A percentile compares a stretch with the other conserved stretches of the same genome.
These are phyloP conservation scores for Doryteuthis pealeii DNA, from an alignment of 1,140 invertebrate species.

Conservation along the genomic window DNA sequence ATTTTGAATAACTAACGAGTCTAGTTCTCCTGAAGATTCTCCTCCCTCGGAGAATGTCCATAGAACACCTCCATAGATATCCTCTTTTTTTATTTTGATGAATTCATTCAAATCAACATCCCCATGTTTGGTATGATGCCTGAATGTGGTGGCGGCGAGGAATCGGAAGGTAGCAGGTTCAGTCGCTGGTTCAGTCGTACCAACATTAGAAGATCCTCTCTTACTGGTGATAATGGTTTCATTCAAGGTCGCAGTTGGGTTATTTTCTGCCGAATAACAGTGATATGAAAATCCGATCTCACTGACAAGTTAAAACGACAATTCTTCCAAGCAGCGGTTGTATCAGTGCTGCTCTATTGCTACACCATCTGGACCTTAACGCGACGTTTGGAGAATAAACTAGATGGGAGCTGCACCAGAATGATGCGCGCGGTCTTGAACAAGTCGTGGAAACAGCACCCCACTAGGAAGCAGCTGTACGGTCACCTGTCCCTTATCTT, in stretches of 20 bases:
- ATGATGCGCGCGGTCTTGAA: too few species aligned
- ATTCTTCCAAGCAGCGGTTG: too few species aligned
- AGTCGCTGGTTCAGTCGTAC: constrained; percentile 53
- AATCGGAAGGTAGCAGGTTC: constrained; percentile 51
- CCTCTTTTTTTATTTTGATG: constrained; percentile 71
- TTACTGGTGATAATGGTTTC: constrained; percentile 70
- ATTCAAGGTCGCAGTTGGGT: constrained; percentile 68
- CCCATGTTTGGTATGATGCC: constrained; percentile 62
- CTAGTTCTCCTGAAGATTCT: constrained; percentile 45
- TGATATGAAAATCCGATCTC: too few species aligned
- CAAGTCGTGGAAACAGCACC: too few species aligned
- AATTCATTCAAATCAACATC: constrained; percentile 70
- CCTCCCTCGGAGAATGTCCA: constrained; percentile 28
- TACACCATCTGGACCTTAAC: too few species aligned
- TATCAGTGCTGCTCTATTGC: too few species aligned
- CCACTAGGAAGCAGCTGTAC: too few species aligned
- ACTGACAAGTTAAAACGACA: too few species aligned
- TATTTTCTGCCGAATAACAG: too few species aligned
- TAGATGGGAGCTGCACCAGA: too few species aligned
- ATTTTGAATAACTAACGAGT: constrained; percentile 49
- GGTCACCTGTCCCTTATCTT: too few species aligned
- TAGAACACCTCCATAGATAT: constrained; percentile 20
- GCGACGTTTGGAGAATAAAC: too few species aligned
- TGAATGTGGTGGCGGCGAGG: constrained; percentile 17
- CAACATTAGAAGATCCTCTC: constrained; percentile 65